Evolutionary conservation across 2,113 vertebrate genomes (phyloP), one percentile per base, ranked within the genome.

Genomic region (Protobothrops flavoviridis): DNA sequence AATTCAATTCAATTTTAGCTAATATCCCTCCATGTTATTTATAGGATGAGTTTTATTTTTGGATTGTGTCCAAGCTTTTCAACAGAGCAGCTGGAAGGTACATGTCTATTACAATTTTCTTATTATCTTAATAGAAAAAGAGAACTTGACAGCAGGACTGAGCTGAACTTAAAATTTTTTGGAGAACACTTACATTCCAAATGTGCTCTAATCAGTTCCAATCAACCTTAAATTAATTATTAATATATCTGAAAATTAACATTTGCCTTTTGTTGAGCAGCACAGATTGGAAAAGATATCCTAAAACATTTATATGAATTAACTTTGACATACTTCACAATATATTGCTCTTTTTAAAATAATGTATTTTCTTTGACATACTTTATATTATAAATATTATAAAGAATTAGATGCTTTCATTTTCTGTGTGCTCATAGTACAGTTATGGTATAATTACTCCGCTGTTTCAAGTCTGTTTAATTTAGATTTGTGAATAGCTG

Each of bases 371-470:
- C 96, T 95, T 20, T 24, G 3, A 33, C 92, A 96, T 90, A 91
- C 74, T 86, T 94, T 96, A 93, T 97, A 94, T 96, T 93, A 96
- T 90, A 97, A 96, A 96, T 94, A 95, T 50, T 94, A 95, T 50
- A 95, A 91, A 8, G 2, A 95, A 96, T 97, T 96, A 96, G 91
- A 92, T 59, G 94, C 89, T 95, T 96, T 95, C 91, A 95, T 92
- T 96, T 95, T 97, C 93, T 94, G 91, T 96, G 64, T 94, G 88
- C 69, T 95, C 95, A 97, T 94, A 93, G 56, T 95, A 93, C 95
- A 96, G 96, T 98, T 97, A 97, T 95, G 95, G 88, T 91, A 95
- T 95, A 96, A 94, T 97, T 96, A 95, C 81, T 94, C 91, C 57
- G 33, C 89, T 96, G 64, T 91, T 96, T 57, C 89, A 96, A 93